Evolutionary conservation across 2,888 invertebrate genomes (phyloP), one percentile per base, ranked within the genome.

Genomic region (Hemicrepidius hirtus): DNA sequence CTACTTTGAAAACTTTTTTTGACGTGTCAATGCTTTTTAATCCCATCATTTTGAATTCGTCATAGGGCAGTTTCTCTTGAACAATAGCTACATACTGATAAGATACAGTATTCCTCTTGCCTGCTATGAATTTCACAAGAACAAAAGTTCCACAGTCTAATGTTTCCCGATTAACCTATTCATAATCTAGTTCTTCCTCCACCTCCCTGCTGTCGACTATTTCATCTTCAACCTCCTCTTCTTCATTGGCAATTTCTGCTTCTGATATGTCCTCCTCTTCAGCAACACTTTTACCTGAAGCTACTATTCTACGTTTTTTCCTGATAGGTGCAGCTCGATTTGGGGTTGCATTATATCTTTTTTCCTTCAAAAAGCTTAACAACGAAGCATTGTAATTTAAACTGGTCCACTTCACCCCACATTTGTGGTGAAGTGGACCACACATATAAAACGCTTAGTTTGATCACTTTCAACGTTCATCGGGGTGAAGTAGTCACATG

Each of bases 1-100:
- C 49, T 49, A 49, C 16, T 49, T 49, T 49, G 16, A 49, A 49
- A 18, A 49, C 49, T 49, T n/a, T 49, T 49, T 16, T 49, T 9
- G 9, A n/a, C 16, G 49, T 3, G 3, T 49, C 49, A 6, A 49
- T 16, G 9, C 49, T 49, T 49, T 49, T 49, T 16, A 49, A 16
- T 49, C 13, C 49, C 49, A 49, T 49, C 49, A 49, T 16, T 49
- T 49, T 49, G 16, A 49, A 49, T 49, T 49, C 16, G 6, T 9
- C 20, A 18, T 49, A 16, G 20, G 20, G 16, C 28, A 28, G 28
- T 28, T 28, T 28, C 6, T 28, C 28, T 28, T 28, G 28, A 4
- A 28, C 28, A 28, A 28, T 28, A 4, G 28, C 28, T 3, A 28
- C 28, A 28, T 28, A 6, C 28, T 6, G 28, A 6, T 28, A 28